Conservation (phyloP, 1,140 invertebrate genomes). For the Pentalonia nigronervosa region DNA sequence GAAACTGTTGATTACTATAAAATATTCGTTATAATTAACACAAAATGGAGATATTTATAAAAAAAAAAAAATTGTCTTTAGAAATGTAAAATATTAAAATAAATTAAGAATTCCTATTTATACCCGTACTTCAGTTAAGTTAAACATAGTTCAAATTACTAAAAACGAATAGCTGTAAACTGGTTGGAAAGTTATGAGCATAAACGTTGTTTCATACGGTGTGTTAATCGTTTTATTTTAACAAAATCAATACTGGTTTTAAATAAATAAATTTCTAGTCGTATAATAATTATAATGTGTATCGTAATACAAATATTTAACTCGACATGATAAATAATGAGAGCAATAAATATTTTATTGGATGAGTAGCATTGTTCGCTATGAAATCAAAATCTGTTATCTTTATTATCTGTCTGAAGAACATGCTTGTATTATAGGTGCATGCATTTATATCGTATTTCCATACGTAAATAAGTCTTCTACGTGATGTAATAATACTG, state of each 20-base stretch:
- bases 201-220: slow-evolving; percentile 20
- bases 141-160: slow-evolving; percentile 16
- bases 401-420: not conserved
- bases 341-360: not conserved
- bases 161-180: slow-evolving; percentile 33
- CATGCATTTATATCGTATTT: not conserved
- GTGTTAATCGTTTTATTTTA: slow-evolving; percentile 38
- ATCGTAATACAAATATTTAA: slow-evolving; percentile 37
- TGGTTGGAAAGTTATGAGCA: slow-evolving; percentile 37
- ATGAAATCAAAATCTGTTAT: not conserved
- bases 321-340: not conserved
- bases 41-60: not conserved
- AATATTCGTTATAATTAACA: not conserved
- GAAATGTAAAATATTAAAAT: not conserved
- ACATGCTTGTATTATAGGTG: not conserved
- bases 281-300: slow-evolving; percentile 15
- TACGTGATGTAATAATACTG: not conserved
- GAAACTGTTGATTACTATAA: not conserved
- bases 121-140: not conserved
- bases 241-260: slow-evolving; percentile 37
- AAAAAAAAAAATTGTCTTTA: not conserved
- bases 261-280: slow-evolving; percentile 31
- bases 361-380: not conserved
- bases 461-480: not conserved
- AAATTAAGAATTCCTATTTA: not conserved